Evolutionary conservation across 2,888 invertebrate species (phyloP), one percentile per base, ranked within the genome.

Genomic region (Sinodicranocentrus sp.): DNA sequence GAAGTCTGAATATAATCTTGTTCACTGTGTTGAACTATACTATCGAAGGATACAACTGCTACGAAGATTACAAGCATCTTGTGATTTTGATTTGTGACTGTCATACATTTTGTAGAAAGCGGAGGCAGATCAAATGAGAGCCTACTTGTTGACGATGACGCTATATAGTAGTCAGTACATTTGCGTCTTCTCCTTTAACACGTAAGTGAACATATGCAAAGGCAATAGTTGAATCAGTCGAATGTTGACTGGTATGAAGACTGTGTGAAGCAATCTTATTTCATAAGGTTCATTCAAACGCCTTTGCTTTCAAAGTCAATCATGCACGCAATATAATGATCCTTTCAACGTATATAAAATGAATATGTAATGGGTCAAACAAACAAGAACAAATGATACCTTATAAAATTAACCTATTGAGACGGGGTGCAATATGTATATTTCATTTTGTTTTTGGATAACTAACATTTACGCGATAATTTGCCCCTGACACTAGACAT

Each of bases 401-500:
- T 19, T 39, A 17, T 72, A 48, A 25, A n/a, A 33, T 33, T 33
- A 33, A 10, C 10, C 10, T 33, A 33, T 33, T 33, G 10, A 33
- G 33, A 33, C 33, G n/a, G n/a, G n/a, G n/a, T n/a, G n/a, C n/a
- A n/a, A 10, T 48, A 57, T 21, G 57, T 21, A n/a, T 26, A 25
- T 59, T 33, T 33, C 10, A 15, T n/a, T 25, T 21, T 59, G n/a
- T 23, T 25, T 59, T 26, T 3, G 25, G 10, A 59, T 59, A 59
- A 26, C 59, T 59, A 59, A 19, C 19, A 17, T 52, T 52, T 19
- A 17, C 52, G 25, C 15, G 75, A 75, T 75, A 63, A 67, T 68
- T 26, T 77, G 77, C 68, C 77, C 77, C 77, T 77, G 77, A 77
- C 77, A 77, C 77, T 77, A 77, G 59, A 77, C 77, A 77, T 77